Evolutionary conservation across 92 coral and sea anemone genomes (phyloP), one percentile per base, ranked within the genome.

Genomic region (Isaurus tuberculatus): DNA sequence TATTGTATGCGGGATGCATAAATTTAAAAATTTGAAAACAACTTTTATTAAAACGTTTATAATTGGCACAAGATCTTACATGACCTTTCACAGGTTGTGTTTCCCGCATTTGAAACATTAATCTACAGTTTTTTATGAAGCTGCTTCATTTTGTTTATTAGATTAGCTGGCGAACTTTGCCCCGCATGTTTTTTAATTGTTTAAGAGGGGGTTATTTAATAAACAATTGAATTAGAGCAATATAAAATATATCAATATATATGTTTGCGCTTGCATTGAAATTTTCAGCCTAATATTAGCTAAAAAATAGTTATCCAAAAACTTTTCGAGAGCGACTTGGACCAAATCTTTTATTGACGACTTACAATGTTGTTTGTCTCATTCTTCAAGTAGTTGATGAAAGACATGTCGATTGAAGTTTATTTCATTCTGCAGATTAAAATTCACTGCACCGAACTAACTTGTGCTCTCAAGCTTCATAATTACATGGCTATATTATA

Each of bases 171-270:
- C 23, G 63, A 55, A 55, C 63, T 55, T 55, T 55, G 63, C 63
- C 63, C 63, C 8, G n/a, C 11, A 2, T 20, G 4, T 8, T 8
- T 55, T 19, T 55, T 55, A 55, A 19, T 55, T 55, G 26, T 55
- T 55, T 55, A 0, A 55, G 26, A 26, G 63, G 7, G 8, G 63
- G 26, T 55, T 19, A 40, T 17, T 55, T n/a, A 19, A 55, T n/a
- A 55, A 55, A 55, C 63, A 55, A 55, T 55, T 55, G 23, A 55
- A 55, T 55, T 19, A 55, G 26, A 55, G n/a, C 63, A 55, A 55
- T 55, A 55, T 55, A 17, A 55, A 55, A 17, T 19, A 55, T 6
- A 55, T 11, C 16, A 3, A 19, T 19, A 19, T 15, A 17, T 4
- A 40, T 40, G 46, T 40, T 13, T 55, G 9, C 9, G 7, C 3